Base-by-base conservation (phyloP, 1,140 invertebrate genomes). In the Brachionus asplanchnoidis region DNA sequence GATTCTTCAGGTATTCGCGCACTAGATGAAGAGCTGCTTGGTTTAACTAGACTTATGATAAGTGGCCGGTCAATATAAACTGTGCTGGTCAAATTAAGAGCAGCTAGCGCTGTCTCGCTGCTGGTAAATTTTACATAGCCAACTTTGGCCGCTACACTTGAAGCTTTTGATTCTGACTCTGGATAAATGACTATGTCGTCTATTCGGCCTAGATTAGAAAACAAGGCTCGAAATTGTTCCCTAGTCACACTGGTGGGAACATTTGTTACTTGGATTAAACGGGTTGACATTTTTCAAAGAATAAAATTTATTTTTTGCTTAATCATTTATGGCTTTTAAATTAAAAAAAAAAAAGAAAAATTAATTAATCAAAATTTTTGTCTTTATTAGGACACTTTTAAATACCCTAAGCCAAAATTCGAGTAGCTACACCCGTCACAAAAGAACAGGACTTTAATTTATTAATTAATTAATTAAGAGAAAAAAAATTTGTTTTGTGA, bases 241-340 rank as follows among this genome's bases (percentile, higher is more conserved):
- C 20, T 78, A 11, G 40, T 46, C 9, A 53, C 60, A 44, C 40
- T 78, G 14, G 73, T 78, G 2, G 84, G 66, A 28, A 85, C 40
- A 46, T 85, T 85, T 12, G 73, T 70, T 17, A 85, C 84, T 79
- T 85, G 84, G 20, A 85, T 50, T 36, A 85, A 14, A 46, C 84
- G 68, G 23, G 50, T 50, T 12, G 53, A 40, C 60, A 84, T 84
- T 65, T 23, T 80, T 65, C 17, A 40, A 7, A 12, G 3, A 77
- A 11, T 77, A 20, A 17, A 9, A 1, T 20, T 42, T 20, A 40
- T 40, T 11, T 46, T 36, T 26, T 60, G 42, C 0, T 8, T 79
- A 32, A 23, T 50, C 73, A 77, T 50, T 77, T 77, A 44, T 46
- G 17, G 4, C 32, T 40, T 68, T 36, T 36, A 36, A 36, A 36